Evolutionary conservation across 2,888 invertebrate species (phyloP).

Genomic region (Diplolepis rosae): DNA sequence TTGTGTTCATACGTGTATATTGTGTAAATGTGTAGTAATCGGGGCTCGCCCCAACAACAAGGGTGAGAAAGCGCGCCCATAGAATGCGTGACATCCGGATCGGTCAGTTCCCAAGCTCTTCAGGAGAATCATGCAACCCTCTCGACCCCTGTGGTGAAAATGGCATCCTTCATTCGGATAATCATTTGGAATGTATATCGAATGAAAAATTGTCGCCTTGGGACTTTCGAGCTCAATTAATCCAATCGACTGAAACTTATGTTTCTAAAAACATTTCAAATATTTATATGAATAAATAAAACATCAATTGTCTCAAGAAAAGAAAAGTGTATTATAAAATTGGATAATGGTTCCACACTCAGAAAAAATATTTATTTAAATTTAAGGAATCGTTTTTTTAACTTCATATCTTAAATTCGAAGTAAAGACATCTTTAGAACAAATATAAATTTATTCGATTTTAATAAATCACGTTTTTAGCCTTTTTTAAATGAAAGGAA

Average conservation of each 20-base stretch:
- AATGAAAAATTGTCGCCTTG: background rate
- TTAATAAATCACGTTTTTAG: no score
- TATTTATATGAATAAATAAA: no score
- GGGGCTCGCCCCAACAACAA: slow-evolving; percentile 60
- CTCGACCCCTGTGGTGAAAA: slow-evolving; percentile 43
- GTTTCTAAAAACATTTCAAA: no score
- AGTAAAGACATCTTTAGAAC: no score
- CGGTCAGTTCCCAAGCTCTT: slow-evolving; percentile 63
- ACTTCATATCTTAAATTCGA: no score
- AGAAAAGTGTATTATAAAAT: no score
- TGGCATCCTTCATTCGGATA: slow-evolving; percentile 2
- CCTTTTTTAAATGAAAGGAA: no score
- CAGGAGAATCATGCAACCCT: slow-evolving; percentile 42
- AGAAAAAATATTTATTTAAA: no score
- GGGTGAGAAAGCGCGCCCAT: slow-evolving; percentile 61
- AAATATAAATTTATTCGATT: no score
- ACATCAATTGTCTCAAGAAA: no score
- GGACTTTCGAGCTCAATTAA: background rate
- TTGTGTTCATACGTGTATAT: slow-evolving; percentile 28
- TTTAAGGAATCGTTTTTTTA: no score
- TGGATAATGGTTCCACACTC: no score
- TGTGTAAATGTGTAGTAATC: slow-evolving; percentile 59
- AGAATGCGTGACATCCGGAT: slow-evolving; percentile 63
- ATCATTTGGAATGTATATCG: slow-evolving; percentile 2
- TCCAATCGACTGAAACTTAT: background rate